phyloP scores from a whole-genome alignment of 35 echinoderm and acorn worm species.

The Chiridota heheva region DNA sequence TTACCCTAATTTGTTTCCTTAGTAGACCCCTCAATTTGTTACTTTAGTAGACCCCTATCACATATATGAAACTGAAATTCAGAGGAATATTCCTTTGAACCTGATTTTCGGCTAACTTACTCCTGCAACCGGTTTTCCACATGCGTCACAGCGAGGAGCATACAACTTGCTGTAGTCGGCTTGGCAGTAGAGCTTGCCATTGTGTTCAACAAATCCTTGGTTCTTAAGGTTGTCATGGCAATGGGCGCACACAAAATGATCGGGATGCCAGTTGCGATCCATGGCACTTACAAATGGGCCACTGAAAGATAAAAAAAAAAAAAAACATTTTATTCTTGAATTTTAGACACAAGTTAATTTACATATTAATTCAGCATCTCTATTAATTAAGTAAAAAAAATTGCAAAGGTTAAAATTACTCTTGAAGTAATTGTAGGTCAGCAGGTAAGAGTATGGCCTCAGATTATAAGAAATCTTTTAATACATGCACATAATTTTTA shows the following conservation, averaged over 20 bases:
- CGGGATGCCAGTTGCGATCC: slow-evolving; percentile 88
- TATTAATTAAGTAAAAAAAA: background rate
- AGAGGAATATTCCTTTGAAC: background rate
- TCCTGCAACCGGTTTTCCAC: slow-evolving; percentile 56
- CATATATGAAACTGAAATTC: no score
- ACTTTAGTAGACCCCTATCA: no score
- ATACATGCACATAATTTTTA: no score
- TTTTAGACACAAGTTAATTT: background rate
- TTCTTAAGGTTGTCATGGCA: slow-evolving; percentile 68
- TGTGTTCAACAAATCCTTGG: slow-evolving; percentile 83
- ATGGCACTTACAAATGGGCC: slow-evolving; percentile 86
- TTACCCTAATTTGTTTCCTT: no score
- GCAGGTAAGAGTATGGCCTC: no score
- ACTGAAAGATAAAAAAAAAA: slow-evolving; percentile 35
- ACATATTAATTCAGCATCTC: background rate
- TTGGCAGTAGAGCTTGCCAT: slow-evolving; percentile 91
- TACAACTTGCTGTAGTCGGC: slow-evolving; percentile 77
- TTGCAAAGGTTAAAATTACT: background rate
- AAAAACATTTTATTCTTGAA: background rate
- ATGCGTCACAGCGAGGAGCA: slow-evolving; percentile 64
- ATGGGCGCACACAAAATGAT: slow-evolving; percentile 92
- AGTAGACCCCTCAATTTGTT: no score
- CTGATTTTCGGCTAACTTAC: slow-evolving; percentile 36
- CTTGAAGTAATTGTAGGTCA: background rate
- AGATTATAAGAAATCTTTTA: no score